phyloP scores from a whole-genome alignment of 2,113 vertebrate species.

The Malaclemys terrapin region DNA sequence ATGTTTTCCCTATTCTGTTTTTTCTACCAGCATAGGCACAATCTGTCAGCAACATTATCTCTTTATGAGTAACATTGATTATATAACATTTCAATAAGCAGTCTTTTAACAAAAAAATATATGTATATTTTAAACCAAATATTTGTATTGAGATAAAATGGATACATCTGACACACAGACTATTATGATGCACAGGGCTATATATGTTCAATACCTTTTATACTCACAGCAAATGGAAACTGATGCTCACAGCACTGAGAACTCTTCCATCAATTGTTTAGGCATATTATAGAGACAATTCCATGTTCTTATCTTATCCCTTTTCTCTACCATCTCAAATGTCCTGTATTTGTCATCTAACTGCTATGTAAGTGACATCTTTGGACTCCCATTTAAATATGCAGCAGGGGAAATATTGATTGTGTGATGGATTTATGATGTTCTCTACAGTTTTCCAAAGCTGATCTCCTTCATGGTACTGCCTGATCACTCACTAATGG shows the following conservation, averaged over 20 bases:
- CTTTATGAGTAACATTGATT: slow-evolving; percentile 19
- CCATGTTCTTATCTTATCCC: slow-evolving; percentile 13
- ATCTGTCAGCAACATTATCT: slow-evolving; percentile 25
- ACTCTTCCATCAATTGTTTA: slow-evolving; percentile 66
- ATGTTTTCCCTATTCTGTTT: not conserved
- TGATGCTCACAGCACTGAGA: slow-evolving; percentile 42
- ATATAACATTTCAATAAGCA: slow-evolving; percentile 35
- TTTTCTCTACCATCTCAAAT: not conserved
- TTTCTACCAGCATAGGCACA: not conserved
- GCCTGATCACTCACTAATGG: accelerated
- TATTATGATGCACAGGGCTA: slow-evolving; percentile 41
- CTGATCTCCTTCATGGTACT: not conserved
- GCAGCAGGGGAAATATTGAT: accelerated
- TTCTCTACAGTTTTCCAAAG: not conserved
- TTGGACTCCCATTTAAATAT: not conserved
- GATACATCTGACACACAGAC: slow-evolving; percentile 23
- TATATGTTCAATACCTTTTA: slow-evolving; percentile 27
- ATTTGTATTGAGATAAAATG: slow-evolving; percentile 36
- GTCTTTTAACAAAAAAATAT: not conserved
- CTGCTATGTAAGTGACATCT: not conserved
- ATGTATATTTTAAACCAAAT: slow-evolving; percentile 22
- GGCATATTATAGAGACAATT: slow-evolving; percentile 40
- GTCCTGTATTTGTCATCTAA: accelerated
- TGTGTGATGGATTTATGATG: not conserved
- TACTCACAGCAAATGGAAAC: slow-evolving; percentile 43